phyloP scores from a whole-genome alignment of 1,140 invertebrate species.

The Magallana gigas region DNA sequence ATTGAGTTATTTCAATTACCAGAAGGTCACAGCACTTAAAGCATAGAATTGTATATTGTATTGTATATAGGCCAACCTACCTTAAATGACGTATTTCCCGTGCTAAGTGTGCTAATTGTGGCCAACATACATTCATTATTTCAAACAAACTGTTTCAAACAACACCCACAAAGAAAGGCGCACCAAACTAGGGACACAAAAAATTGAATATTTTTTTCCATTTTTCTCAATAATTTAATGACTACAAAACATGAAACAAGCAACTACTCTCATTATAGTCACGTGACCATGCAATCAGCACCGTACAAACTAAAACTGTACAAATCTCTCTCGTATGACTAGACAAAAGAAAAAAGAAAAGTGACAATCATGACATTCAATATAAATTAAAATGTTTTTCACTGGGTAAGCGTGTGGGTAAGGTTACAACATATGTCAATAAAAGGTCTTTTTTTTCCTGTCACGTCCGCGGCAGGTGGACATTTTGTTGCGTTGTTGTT shows the following conservation, averaged over 20 bases:
- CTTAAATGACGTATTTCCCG: not conserved
- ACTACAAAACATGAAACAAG: slow-evolving; percentile 20
- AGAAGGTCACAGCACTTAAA: not conserved
- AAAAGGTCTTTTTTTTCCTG: not conserved
- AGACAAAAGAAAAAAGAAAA: not conserved
- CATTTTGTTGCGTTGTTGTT: not conserved
- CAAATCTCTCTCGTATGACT: not conserved
- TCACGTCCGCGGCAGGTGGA: slow-evolving; percentile 28
- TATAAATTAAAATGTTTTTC: not conserved
- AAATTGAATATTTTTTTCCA: too few species aligned
- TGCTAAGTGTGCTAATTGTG: too few species aligned
- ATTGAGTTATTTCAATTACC: not conserved
- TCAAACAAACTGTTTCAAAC: too few species aligned
- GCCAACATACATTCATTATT: too few species aligned
- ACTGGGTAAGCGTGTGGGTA: not conserved
- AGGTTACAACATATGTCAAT: too few species aligned
- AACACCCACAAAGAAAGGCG: too few species aligned
- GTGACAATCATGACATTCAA: not conserved
- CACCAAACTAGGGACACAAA: too few species aligned
- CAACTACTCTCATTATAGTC: not conserved
- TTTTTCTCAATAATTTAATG: not conserved
- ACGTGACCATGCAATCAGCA: slow-evolving; percentile 13
- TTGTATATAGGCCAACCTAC: too few species aligned
- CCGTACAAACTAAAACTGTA: slow-evolving; percentile 13
- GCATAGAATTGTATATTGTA: too few species aligned